Evolutionary conservation across 2,888 invertebrate species (phyloP).

Genomic region (Erannis defoliaria): DNA sequence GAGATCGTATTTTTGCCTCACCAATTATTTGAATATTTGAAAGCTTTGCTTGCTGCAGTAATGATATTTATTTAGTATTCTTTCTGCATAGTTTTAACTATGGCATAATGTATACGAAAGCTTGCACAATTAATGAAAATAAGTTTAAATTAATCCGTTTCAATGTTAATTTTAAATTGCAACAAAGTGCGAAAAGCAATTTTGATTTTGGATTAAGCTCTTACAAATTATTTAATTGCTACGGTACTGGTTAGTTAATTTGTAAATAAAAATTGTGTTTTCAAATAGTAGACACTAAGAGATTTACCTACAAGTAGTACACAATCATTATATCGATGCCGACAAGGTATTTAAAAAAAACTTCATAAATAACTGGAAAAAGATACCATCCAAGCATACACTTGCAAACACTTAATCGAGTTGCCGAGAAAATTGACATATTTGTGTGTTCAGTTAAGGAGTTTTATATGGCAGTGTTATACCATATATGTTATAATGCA

Average conservation of each 20-base stretch:
- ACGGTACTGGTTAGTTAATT: neutral
- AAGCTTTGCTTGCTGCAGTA: neutral
- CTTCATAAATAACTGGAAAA: too few relatives aligned
- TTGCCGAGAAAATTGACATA: too few relatives aligned
- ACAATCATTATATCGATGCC: too few relatives aligned
- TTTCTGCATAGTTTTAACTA: constrained; percentile 7
- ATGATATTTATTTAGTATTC: neutral
- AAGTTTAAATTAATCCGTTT: constrained; percentile 27
- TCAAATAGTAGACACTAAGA: too few relatives aligned
- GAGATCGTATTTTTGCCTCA: neutral
- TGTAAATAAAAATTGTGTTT: neutral
- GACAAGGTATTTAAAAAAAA: too few relatives aligned
- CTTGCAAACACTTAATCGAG: too few relatives aligned
- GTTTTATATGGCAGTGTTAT: too few relatives aligned
- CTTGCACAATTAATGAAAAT: constrained; percentile 30
- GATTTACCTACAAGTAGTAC: too few relatives aligned
- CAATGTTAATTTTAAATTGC: constrained; percentile 17
- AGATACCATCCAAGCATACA: too few relatives aligned
- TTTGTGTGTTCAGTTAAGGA: too few relatives aligned
- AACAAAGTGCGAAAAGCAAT: constrained; percentile 23
- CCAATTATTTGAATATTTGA: neutral
- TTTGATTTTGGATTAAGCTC: constrained; percentile 7
- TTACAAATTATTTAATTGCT: constrained; percentile 11
- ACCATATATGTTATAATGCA: too few relatives aligned
- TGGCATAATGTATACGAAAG: constrained; percentile 14